Percentiles rank a stretch among this genome's conserved stretches.
Conservation (phyloP, 2,113 vertebrate genomes). For the Atlantisia rogersi region DNA sequence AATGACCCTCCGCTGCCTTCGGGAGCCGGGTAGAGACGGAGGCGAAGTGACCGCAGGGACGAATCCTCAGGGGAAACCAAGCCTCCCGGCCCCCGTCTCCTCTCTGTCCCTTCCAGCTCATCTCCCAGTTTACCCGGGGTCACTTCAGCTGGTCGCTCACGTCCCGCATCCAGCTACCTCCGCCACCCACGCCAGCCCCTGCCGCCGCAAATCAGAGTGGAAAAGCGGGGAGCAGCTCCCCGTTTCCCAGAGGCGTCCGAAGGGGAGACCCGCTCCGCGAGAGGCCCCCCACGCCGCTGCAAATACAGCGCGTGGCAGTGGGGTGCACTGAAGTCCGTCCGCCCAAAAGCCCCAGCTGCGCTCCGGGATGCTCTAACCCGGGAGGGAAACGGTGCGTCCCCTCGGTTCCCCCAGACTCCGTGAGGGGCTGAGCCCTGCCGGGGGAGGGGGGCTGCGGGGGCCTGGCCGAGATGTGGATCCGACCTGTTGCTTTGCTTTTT, state of each 20-base stretch:
- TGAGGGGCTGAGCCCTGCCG: not conserved
- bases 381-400: no score
- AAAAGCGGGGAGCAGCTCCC: not conserved
- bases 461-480: not conserved
- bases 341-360: no score
- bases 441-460: no score
- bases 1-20: not conserved
- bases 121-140: not conserved
- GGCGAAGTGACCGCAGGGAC: not conserved
- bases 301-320: not conserved
- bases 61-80: not conserved
- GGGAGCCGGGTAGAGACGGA: not conserved
- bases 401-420: no score
- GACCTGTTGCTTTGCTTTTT: not conserved
- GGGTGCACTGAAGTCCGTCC: not conserved
- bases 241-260: not conserved
- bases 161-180: not conserved
- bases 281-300: not conserved
- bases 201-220: not conserved
- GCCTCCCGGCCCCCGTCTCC: no score
- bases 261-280: accelerated
- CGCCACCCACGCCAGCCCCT: not conserved
- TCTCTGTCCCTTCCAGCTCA: not conserved
- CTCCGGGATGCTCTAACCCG: no score
- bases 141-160: not conserved